Evolutionary conservation across 2,888 invertebrate species (phyloP), one percentile per base, ranked within the genome.

Genomic region (Balanococcus diminutus): DNA sequence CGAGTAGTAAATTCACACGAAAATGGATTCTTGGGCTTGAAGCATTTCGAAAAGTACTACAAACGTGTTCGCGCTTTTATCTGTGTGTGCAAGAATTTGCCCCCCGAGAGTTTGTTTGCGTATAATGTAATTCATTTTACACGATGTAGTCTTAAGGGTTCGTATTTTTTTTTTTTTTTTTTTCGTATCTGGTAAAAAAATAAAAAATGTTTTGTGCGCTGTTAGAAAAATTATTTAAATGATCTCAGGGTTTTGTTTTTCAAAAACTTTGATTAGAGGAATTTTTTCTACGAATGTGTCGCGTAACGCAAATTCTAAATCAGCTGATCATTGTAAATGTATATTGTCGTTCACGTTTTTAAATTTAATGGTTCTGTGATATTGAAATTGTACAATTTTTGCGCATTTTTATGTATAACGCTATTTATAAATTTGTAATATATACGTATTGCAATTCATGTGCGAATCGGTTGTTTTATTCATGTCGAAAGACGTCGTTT

Each of bases 371-470:
- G n/a, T 82, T 82, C 82, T 82, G 82, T 82, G 82, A 82, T 82
- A 82, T 82, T 82, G 82, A 82, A 51, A 82, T 82, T 82, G 82
- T 82, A 82, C 82, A 82, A 82, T 42, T 82, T 82, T 82, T 56
- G 46, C 82, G 82, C 82, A 82, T 82, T 82, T 82, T 81, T 51
- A 42, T 56, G 82, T 82, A 82, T 82, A 82, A 82, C 42, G 82
- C 82, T 82, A 82, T 82, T 82, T 82, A 14, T 82, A 82, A 82
- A 82, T 82, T 82, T 82, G 82, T 82, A 82, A 82, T 82, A 82
- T 82, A 82, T 28, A 56, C 82, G 51, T 82, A 82, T 82, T 82
- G 82, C 82, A 51, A 82, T 82, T 81, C 67, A 67, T 51, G 51
- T 67, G 61, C 28, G 11, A 67, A 67, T 28, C 2, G n/a, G 11